A percentile compares a stretch with the other conserved stretches of the same genome.
Conservation (phyloP, 2,113 vertebrate genomes). For the Nyctibius bracteatus region DNA sequence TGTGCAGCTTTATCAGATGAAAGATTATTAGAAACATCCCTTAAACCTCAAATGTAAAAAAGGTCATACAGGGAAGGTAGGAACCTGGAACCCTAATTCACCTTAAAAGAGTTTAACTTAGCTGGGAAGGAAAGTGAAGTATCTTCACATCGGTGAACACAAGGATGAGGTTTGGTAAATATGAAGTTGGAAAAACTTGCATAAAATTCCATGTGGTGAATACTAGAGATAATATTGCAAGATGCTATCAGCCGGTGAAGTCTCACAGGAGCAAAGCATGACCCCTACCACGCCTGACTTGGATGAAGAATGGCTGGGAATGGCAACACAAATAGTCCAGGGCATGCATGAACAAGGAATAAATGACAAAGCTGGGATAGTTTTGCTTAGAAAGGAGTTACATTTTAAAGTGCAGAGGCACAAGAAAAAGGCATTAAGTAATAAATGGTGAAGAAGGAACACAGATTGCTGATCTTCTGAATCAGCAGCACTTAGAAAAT, state of each 20-base stretch:
- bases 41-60: neutral
- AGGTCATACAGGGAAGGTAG: neutral
- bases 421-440: neutral
- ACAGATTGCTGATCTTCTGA: neutral
- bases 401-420: neutral
- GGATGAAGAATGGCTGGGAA: neutral
- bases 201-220: neutral
- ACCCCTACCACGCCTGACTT: neutral
- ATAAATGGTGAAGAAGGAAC: neutral
- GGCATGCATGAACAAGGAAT: neutral
- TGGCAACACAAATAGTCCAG: neutral
- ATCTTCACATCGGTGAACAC: neutral
- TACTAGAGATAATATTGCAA: neutral
- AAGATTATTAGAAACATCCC: neutral
- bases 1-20: neutral
- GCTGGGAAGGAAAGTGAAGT: neutral
- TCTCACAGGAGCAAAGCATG: neutral
- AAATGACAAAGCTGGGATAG: neutral
- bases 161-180: neutral
- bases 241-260: neutral
- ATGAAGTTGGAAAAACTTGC: neutral
- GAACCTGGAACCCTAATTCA: neutral
- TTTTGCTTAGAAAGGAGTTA: neutral
- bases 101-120: neutral
- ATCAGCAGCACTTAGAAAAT: neutral